phyloP scores from a whole-genome alignment of 1,140 invertebrate species.

The Batillaria attramentaria region DNA sequence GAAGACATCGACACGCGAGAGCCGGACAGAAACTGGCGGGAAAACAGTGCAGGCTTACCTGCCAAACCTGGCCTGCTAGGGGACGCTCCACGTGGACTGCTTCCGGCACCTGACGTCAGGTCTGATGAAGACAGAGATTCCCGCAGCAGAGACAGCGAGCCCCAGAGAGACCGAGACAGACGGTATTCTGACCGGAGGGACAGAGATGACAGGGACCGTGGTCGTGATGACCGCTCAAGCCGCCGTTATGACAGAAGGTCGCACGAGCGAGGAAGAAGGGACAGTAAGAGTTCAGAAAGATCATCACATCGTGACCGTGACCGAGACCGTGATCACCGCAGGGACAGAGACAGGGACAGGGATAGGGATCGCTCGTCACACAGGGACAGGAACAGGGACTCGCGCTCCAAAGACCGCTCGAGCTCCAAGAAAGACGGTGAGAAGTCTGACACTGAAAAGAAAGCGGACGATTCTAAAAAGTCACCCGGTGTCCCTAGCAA shows the following conservation, averaged over 20 bases:
- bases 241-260: constrained; percentile 29
- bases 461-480: constrained; percentile 17
- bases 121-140: constrained; percentile 16
- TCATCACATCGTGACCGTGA: constrained; percentile 42
- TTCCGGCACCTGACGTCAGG: neutral
- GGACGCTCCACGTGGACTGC: constrained; percentile 43
- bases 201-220: constrained; percentile 40
- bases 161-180: constrained; percentile 43
- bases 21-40: constrained; percentile 9
- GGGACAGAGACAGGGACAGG: constrained; percentile 39
- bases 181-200: constrained; percentile 30
- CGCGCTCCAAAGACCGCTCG: neutral
- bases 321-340: constrained; percentile 42
- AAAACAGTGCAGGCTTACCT: too few relatives aligned
- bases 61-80: constrained; percentile 48
- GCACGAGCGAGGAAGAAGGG: constrained; percentile 37
- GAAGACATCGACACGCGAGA: constrained; percentile 23
- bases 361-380: constrained; percentile 31
- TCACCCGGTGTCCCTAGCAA: neutral
- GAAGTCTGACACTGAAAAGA: constrained; percentile 18
- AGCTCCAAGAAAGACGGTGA: constrained; percentile 11
- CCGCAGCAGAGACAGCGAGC: constrained; percentile 22
- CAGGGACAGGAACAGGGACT: constrained; percentile 31
- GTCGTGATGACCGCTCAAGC: constrained; percentile 37
- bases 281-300: constrained; percentile 39